Conservation (phyloP, 2,797 vertebrate genomes). For the Microctenopoma steveboyesi region DNA sequence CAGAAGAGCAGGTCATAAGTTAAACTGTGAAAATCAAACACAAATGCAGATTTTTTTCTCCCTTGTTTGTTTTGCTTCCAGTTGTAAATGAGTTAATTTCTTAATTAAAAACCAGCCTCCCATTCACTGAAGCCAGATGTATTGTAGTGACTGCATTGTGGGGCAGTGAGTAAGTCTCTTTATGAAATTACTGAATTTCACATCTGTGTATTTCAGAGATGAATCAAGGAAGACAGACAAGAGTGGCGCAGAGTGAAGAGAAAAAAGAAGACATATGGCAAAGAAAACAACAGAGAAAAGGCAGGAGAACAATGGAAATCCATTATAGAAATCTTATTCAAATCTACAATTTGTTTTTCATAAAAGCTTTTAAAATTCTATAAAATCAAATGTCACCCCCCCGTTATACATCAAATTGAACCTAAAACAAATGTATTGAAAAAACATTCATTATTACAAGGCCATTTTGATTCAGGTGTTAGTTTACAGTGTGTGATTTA, state of each 20-base stretch:
- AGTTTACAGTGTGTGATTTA: constrained; percentile 72
- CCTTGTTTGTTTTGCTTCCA: constrained; percentile 45
- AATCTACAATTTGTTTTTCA: constrained; percentile 73
- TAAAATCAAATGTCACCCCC: constrained; percentile 54
- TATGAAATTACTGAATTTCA: constrained; percentile 36
- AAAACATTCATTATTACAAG: constrained; percentile 84
- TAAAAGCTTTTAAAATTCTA: constrained; percentile 69
- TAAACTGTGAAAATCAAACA: constrained; percentile 30
- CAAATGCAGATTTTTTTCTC: constrained; percentile 26
- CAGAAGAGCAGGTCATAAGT: constrained; percentile 31
- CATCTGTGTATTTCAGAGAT: constrained; percentile 36
- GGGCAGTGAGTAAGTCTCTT: constrained; percentile 30
- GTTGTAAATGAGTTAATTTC: constrained; percentile 40
- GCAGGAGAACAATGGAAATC: constrained; percentile 47
- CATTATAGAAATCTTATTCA: constrained; percentile 61
- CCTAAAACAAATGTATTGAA: constrained; percentile 59
- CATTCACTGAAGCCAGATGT: constrained; percentile 10
- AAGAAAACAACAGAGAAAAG: constrained; percentile 29
- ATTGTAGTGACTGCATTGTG: constrained; percentile 2
- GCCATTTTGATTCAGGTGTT: constrained; percentile 74
- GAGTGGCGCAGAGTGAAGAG: constrained; percentile 12
- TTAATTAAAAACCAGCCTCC: constrained; percentile 2
- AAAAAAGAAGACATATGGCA: constrained; percentile 20
- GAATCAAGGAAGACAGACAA: constrained; percentile 20
- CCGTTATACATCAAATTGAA: constrained; percentile 59